Evolutionary conservation across 2,888 invertebrate genomes (phyloP).

Genomic region (Tetanocera ferruginea): DNA sequence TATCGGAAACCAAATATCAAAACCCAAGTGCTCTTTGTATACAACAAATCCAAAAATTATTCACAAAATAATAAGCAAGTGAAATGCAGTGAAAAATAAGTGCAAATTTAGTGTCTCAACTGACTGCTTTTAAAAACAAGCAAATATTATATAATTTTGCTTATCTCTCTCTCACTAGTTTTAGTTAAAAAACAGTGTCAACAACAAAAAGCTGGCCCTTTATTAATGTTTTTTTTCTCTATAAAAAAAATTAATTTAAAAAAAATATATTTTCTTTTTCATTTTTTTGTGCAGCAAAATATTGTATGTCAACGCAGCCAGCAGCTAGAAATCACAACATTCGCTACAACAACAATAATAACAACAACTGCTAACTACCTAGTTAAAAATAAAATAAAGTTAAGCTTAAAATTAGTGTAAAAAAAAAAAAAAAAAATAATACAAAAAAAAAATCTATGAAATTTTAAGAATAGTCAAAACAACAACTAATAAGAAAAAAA

Average conservation of each 20-base stretch:
- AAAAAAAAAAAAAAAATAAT: constrained; percentile 8
- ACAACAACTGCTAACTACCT: constrained; percentile 24
- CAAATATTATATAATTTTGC: not conserved
- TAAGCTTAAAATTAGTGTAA: constrained; percentile 23
- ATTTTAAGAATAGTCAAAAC: constrained; percentile 7
- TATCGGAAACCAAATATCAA: too few species aligned
- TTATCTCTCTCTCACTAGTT: not conserved
- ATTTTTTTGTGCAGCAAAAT: not conserved
- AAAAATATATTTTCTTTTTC: not conserved
- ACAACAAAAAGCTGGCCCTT: not conserved
- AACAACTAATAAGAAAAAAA: not conserved
- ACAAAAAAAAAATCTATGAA: not conserved
- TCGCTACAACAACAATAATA: constrained; percentile 28
- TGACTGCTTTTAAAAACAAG: not conserved
- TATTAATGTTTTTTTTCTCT: not conserved
- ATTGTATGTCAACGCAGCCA: constrained; percentile 17
- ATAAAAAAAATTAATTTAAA: not conserved
- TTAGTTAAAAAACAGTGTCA: not conserved
- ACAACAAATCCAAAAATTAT: not conserved
- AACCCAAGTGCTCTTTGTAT: too few species aligned
- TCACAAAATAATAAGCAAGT: not conserved
- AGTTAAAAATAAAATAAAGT: constrained; percentile 3
- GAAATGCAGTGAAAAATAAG: not conserved
- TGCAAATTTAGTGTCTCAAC: not conserved
- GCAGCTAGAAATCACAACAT: constrained; percentile 7